Evolutionary conservation across 2,113 vertebrate genomes (phyloP).

Genomic region (Falco punctatus): DNA sequence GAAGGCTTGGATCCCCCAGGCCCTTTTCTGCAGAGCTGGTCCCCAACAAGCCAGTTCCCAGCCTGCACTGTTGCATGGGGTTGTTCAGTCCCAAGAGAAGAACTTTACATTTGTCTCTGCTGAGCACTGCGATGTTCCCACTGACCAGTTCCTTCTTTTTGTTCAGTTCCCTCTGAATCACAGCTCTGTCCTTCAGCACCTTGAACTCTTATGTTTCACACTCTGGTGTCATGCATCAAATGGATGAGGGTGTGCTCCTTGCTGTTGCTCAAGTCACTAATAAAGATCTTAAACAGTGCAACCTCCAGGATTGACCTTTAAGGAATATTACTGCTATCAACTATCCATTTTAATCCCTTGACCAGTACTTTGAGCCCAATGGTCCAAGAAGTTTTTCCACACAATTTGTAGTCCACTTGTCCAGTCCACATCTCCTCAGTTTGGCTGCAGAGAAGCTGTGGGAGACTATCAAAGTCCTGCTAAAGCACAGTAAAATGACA

Average conservation of each 20-base stretch:
- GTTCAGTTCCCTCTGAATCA: background rate
- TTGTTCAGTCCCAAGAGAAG: background rate
- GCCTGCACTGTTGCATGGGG: background rate
- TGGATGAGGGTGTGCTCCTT: background rate
- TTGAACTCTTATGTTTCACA: background rate
- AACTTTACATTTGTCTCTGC: background rate
- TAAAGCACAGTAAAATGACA: background rate
- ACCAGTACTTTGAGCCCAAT: background rate
- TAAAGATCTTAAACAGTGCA: background rate
- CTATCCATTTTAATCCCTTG: background rate
- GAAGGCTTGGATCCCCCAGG: background rate
- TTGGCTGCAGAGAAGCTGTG: background rate
- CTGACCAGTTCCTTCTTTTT: background rate
- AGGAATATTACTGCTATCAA: background rate
- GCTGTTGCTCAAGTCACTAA: background rate
- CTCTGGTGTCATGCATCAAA: background rate
- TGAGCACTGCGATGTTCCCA: background rate
- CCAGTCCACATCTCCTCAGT: background rate
- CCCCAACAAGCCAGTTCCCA: background rate
- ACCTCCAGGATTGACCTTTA: background rate
- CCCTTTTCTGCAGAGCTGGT: background rate
- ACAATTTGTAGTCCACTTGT: background rate
- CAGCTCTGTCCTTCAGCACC: background rate
- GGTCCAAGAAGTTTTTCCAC: background rate
- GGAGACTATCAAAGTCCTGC: background rate